Percentiles rank a stretch among this genome's conserved stretches.
Conservation (phyloP, 1,140 invertebrate genomes). For the Apis cerana region DNA sequence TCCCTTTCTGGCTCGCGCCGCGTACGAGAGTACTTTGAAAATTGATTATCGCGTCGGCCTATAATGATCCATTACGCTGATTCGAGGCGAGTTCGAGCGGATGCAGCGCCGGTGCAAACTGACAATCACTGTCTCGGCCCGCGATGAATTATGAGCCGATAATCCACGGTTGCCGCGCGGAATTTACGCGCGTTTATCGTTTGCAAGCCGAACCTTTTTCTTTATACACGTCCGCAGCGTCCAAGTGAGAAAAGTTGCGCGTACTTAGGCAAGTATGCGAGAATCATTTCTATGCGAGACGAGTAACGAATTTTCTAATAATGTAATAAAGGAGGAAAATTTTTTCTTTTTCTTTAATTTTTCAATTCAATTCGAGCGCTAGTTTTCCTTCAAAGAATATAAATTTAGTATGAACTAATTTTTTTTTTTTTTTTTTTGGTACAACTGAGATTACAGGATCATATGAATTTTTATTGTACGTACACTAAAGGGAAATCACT, state of each 20-base stretch:
- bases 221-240: not conserved
- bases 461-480: no score
- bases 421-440: no score
- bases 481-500: no score
- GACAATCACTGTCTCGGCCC: constrained; percentile 76
- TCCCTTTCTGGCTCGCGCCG: constrained; percentile 28
- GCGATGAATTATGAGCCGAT: constrained; percentile 77
- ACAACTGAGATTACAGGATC: no score
- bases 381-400: no score
- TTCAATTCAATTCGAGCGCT: no score
- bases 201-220: constrained; percentile 28
- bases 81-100: constrained; percentile 64
- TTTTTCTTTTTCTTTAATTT: no score
- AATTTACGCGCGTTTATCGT: constrained; percentile 60
- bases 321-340: no score
- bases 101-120: constrained; percentile 74
- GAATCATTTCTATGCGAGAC: not conserved
- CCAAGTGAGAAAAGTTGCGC: not conserved
- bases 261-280: not conserved
- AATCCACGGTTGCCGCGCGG: constrained; percentile 74
- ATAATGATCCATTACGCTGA: constrained; percentile 76
- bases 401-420: no score
- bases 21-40: constrained; percentile 62
- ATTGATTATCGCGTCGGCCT: constrained; percentile 75
- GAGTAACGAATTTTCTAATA: no score